A percentile compares a stretch with the other conserved stretches of the same genome.
Evolutionary conservation across 2,888 invertebrate genomes (phyloP).

Genomic region (Opisthograptis luteolata): DNA sequence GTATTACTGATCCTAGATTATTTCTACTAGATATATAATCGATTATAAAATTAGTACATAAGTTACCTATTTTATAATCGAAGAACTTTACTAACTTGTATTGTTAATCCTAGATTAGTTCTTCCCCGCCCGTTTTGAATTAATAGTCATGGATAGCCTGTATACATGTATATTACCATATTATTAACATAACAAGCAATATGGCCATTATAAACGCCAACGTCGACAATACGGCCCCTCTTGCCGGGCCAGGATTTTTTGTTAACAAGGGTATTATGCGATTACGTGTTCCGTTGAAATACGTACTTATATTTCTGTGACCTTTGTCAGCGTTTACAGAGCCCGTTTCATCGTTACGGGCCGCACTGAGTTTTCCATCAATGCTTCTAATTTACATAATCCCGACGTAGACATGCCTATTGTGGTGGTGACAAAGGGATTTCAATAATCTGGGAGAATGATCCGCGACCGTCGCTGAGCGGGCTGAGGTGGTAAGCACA

Average conservation of each 20-base stretch:
- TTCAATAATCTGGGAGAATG: conserved; percentile 44
- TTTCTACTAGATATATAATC: too few species aligned
- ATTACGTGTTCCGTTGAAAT: conserved; percentile 45
- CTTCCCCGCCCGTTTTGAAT: too few species aligned
- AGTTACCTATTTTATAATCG: too few species aligned
- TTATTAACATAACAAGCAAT: conserved; percentile 43
- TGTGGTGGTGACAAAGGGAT: conserved; percentile 48
- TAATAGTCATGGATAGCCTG: too few species aligned
- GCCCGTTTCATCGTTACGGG: conserved; percentile 38
- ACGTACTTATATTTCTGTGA: conserved; percentile 44
- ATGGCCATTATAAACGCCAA: conserved; percentile 47
- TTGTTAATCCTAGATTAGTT: too few species aligned
- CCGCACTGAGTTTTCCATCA: conserved; percentile 34
- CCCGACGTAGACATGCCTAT: conserved; percentile 39
- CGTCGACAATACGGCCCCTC: conserved; percentile 47
- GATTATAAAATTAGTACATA: too few species aligned
- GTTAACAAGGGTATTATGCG: conserved; percentile 55
- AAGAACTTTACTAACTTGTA: too few species aligned
- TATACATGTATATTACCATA: conserved; percentile 4
- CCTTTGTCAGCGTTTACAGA: conserved; percentile 52
- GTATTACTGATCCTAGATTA: too few species aligned
- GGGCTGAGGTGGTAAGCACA: too few species aligned
- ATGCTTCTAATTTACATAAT: conserved; percentile 48
- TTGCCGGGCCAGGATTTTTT: conserved; percentile 49
- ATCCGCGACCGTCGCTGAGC: conserved; percentile 31